Conservation (phyloP, 92 coral and sea anemone species). For the Ricordea florida region DNA sequence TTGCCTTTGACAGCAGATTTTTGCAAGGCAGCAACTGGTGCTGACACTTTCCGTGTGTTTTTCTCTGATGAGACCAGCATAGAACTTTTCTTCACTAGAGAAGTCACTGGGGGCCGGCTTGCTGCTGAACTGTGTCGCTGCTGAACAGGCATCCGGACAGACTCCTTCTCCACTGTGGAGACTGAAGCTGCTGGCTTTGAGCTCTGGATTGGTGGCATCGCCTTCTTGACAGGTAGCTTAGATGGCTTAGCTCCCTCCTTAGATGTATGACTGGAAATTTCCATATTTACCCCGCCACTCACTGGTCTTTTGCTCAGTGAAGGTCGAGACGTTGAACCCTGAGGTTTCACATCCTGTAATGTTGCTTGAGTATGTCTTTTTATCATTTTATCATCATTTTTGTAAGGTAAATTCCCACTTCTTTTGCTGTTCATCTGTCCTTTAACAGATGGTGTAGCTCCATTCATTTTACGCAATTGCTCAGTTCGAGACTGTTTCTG, state of each 20-base stretch:
- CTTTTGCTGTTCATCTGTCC: not conserved
- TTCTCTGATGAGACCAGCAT: not conserved
- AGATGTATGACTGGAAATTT: not conserved
- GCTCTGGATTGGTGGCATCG: not conserved
- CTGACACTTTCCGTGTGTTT: not conserved
- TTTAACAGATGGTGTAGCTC: constrained; percentile 9
- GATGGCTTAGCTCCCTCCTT: not conserved
- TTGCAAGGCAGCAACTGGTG: not conserved
- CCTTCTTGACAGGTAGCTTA: constrained; percentile 29
- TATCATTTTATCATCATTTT: not conserved
- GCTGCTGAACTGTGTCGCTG: not conserved
- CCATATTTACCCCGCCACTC: not conserved
- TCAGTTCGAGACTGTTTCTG: constrained; percentile 26
- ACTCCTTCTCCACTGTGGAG: not conserved
- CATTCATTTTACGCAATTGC: constrained; percentile 21
- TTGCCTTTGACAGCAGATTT: not conserved
- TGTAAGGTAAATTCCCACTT: not conserved
- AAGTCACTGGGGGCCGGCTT: not conserved
- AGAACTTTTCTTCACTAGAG: not conserved
- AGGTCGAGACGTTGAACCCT: constrained; percentile 15
- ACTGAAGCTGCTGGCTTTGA: constrained; percentile 2
- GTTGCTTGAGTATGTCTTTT: constrained; percentile 20
- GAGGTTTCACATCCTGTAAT: constrained; percentile 1
- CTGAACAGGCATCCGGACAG: not conserved
- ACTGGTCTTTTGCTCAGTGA: not conserved